Base-by-base conservation (phyloP, 30 jellyfish, hydroid and myxozoan genomes). In the Sanderia malayensis region DNA sequence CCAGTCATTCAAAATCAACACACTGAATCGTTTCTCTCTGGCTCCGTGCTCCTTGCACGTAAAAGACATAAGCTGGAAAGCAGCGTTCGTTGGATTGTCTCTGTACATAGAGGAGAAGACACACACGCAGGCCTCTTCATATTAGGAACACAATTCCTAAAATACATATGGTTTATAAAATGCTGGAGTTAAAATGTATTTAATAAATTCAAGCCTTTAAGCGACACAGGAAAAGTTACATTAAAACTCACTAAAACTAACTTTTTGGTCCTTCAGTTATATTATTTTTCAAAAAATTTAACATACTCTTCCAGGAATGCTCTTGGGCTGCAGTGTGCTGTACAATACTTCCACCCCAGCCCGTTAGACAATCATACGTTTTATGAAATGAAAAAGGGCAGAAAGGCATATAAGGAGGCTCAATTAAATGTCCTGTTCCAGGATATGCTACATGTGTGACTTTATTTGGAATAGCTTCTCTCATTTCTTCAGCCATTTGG, bases 361-460 rank as follows among this genome's bases (percentile, higher is more conserved):
- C 44, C 20, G 52, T 29, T 22, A 31, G 47, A n/a, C 47, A 25
- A 13, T 63, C 22, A 66, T 11, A 72, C 8, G 0, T 18, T 8
- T 76, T 46, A 61, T 33, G 71, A 44, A 31, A 76, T 18, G 79
- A 19, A 10, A 23, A 8, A 10, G 61, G 27, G 76, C 87, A 76
- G 0, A 19, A 17, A 18, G 79, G 87, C 80, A 68, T 61, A 52
- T 46, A 66, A 0, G 95, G 88, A 47, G 95, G 88, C 37, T 83
- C 88, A 7, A 83, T 31, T 15, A 83, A 67, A 83, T 83, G 95
- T 1, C 95, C 95, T 1, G 95, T 49, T 47, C 65, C 55, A 11
- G 88, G 95, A 37, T 83, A 83, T 0, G 60, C 2, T 10, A 74
- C 17, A 9, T 10, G 0, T 21, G 24, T 49, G 2, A 65, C 2